These are phyloP conservation scores for Stenolophus ochropezus DNA, from an alignment of 2,888 invertebrate genomes.

Conservation along the genomic window DNA sequence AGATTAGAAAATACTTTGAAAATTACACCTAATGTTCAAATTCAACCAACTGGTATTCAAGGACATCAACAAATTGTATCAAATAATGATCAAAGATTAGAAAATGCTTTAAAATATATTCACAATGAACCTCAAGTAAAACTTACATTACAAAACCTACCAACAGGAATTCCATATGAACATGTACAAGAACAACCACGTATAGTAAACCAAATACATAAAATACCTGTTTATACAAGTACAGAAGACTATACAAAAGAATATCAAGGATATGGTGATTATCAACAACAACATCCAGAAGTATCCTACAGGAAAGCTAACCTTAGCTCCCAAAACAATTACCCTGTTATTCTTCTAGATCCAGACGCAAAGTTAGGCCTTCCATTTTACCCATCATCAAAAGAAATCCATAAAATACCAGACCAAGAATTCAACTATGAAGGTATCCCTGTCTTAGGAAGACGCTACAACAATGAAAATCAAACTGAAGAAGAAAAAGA, in stretches of 20 bases:
- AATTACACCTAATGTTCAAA: slow-evolving; percentile 5
- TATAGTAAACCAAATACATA: not conserved
- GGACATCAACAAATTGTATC: not conserved
- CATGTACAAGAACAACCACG: not conserved
- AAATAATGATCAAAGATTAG: not conserved
- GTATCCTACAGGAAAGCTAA: not conserved
- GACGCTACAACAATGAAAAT: slow-evolving; percentile 14
- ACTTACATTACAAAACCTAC: not conserved
- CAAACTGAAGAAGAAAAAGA: slow-evolving; percentile 21
- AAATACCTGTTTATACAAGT: not conserved
- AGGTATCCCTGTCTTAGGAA: slow-evolving; percentile 16
- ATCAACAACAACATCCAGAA: slow-evolving; percentile 16
- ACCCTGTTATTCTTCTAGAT: slow-evolving; percentile 42
- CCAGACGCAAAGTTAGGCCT: slow-evolving; percentile 34
- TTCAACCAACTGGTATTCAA: not conserved
- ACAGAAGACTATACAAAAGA: not conserved
- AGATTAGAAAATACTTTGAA: not conserved
- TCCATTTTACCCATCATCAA: slow-evolving; percentile 43
- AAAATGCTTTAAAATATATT: slow-evolving; percentile 1
- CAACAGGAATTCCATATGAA: not conserved
- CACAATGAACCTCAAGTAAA: slow-evolving; percentile 22
- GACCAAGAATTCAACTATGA: slow-evolving; percentile 30
- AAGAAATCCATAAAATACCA: slow-evolving; percentile 4
- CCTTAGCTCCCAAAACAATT: slow-evolving; percentile 18
- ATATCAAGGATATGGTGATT: not conserved